Evolutionary conservation across 2,113 vertebrate species (phyloP), one percentile per base, ranked within the genome.

Genomic region (Smithornis capensis): DNA sequence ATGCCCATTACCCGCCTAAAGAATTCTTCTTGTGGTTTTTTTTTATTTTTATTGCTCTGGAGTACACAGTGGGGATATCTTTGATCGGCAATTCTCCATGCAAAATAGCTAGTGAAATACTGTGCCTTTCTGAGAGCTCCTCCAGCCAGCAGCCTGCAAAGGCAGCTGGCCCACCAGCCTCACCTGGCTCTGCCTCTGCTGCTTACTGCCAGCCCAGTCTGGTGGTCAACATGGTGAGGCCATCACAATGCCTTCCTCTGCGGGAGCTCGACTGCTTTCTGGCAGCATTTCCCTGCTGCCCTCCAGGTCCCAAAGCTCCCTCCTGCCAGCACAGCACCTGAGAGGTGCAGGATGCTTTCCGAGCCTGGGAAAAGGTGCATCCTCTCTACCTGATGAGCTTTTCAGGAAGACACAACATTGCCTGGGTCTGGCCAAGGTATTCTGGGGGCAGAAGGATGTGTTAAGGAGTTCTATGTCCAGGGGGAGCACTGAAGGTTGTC

Each of bases 1-100:
- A 98, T 98, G 97, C 98, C 98, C 98, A 98, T 98, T 98, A 98
- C 98, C 97, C 97, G 96, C 96, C 97, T 96, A 97, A 98, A 92
- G 96, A 98, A 98, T 98, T 98, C 98, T 98, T 98, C 97, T 97
- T 97, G 96, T 97, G 96, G 70, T 11, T 97, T 98, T 98, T 97
- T 98, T 98, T 98, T 98, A 97, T 98, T 98, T 98, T 98, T 98
- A 98, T 98, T 97, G 97, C 98, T 98, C 42, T n/a, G 96, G 96
- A 97, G 98, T 97, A 97, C 97, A 96, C 97, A 96, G 97, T 83
- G 87, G 96, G 97, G 96, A 96, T 96, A 94, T 85, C 96, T 97
- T 96, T 96, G 96, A 96, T 96, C 86, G 70, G 91, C 93, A 95
- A 93, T 97, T 95, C 95, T 96, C 95, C 96, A 92, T 95, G 89